Conservation (phyloP, 2,888 invertebrate species). For the Tetragnatha montana region DNA sequence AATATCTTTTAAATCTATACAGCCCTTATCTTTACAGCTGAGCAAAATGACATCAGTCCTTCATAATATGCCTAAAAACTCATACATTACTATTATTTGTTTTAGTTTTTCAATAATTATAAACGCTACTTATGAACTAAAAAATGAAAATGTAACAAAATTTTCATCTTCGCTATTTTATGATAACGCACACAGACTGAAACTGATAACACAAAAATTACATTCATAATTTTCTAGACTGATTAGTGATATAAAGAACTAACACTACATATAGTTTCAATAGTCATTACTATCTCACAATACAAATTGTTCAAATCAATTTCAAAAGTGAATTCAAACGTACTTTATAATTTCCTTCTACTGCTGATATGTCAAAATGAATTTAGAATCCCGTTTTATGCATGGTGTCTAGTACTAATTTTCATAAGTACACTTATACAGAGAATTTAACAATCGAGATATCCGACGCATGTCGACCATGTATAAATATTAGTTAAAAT, state of each 20-base stretch:
- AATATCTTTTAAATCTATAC: too few relatives aligned
- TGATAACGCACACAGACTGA: not conserved
- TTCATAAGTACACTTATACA: conserved; percentile 52
- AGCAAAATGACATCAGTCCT: too few relatives aligned
- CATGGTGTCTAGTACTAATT: conserved; percentile 10
- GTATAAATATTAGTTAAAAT: conserved; percentile 58
- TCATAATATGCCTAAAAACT: too few relatives aligned
- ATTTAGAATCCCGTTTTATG: conserved; percentile 3
- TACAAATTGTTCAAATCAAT: not conserved
- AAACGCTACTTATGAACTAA: too few relatives aligned
- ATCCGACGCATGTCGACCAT: conserved; percentile 24
- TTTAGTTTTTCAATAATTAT: too few relatives aligned
- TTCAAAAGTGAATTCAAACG: not conserved
- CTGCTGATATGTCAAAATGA: conserved; percentile 22
- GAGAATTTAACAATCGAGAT: conserved; percentile 27
- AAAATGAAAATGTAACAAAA: too few relatives aligned
- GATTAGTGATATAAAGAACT: not conserved
- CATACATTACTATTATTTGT: too few relatives aligned
- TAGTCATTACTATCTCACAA: not conserved
- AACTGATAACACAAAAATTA: not conserved
- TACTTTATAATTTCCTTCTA: not conserved
- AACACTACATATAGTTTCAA: not conserved
- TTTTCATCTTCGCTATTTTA: too few relatives aligned
- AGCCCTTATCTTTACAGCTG: too few relatives aligned
- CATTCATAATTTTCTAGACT: not conserved